Conservation (phyloP, 2,113 vertebrate species). For the Corapipo altera region DNA sequence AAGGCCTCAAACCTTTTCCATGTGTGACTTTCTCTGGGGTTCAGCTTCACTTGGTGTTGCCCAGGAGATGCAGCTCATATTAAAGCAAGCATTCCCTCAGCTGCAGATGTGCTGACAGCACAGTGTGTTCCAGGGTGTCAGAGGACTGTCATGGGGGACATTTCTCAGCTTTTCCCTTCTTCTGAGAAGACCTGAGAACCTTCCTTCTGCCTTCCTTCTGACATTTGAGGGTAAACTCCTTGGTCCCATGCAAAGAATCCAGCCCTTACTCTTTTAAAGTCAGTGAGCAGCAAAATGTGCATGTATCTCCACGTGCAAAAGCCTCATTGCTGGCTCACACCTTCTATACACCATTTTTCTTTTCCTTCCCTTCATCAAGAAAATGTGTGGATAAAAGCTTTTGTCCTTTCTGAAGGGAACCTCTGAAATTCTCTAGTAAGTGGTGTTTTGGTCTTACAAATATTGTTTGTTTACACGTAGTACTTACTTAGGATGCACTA, state of each 20-base stretch:
- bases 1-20: neutral
- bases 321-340: neutral
- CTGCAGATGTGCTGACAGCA: neutral
- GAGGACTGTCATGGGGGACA: neutral
- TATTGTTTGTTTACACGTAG: neutral
- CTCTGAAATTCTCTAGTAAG: neutral
- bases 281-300: neutral
- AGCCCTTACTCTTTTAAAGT: neutral
- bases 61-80: neutral
- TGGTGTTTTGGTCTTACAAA: neutral
- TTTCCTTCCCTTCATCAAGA: neutral
- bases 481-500: neutral
- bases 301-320: neutral
- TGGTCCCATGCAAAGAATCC: neutral
- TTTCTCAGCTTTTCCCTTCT: neutral
- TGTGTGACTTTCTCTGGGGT: neutral
- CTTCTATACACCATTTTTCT: neutral
- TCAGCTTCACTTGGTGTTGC: neutral
- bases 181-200: neutral
- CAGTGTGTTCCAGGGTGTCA: neutral
- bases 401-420: neutral
- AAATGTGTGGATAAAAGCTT: neutral
- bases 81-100: rapidly evolving
- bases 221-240: neutral
- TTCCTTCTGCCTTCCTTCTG: neutral